Conservation (phyloP, 2,797 vertebrate species). For the Eurystomus glaucurus region DNA sequence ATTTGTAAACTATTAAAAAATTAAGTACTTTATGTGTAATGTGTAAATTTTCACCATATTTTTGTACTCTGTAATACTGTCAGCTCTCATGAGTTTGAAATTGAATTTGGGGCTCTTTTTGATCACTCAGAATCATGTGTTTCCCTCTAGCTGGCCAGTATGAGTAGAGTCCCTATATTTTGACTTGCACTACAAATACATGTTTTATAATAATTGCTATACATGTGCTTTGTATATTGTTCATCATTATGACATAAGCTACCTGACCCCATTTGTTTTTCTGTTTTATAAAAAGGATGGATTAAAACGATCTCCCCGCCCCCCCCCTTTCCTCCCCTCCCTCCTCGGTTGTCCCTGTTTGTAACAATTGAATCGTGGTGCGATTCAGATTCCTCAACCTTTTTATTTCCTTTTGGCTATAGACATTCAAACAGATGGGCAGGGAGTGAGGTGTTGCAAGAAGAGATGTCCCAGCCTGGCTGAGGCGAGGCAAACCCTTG, state of each 20-base stretch:
- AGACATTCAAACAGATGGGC: not conserved
- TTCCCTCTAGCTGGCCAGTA: slow-evolving; percentile 85
- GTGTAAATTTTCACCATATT: slow-evolving; percentile 86
- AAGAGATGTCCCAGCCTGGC: not conserved
- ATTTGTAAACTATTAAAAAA: slow-evolving; percentile 85
- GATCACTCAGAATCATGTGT: slow-evolving; percentile 79
- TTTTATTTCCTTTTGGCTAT: not conserved
- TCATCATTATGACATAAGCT: slow-evolving; percentile 82
- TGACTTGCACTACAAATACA: slow-evolving; percentile 87
- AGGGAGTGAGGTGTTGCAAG: not conserved
- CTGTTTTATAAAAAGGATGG: slow-evolving; percentile 56
- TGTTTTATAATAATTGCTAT: slow-evolving; percentile 83
- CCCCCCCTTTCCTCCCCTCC: not conserved
- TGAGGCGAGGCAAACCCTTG: not conserved
- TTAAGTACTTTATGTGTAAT: slow-evolving; percentile 83
- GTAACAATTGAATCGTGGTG: not conserved
- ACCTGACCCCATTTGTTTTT: slow-evolving; percentile 74
- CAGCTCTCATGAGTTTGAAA: slow-evolving; percentile 82
- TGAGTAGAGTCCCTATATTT: slow-evolving; percentile 84
- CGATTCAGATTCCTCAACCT: not conserved
- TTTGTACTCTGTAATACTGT: slow-evolving; percentile 85
- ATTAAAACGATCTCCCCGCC: not conserved
- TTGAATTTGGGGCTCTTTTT: slow-evolving; percentile 82
- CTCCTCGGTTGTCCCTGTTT: not conserved
- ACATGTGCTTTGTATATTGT: slow-evolving; percentile 80